Base-by-base conservation (phyloP, 2,888 invertebrate species). In the Corythucha ciliata region DNA sequence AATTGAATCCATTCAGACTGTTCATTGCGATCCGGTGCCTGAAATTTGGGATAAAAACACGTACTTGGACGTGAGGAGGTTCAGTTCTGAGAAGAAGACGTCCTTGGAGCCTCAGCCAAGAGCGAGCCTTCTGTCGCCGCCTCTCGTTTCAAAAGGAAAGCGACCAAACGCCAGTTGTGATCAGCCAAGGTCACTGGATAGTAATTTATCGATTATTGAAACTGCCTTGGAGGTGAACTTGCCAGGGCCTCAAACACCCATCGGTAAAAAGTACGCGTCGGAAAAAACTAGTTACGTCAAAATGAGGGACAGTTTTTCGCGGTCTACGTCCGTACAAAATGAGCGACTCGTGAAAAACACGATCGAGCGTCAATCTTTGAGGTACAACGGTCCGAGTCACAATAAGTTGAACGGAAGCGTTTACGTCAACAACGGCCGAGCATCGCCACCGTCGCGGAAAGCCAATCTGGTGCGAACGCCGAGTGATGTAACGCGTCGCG, bases 171-270 rank as follows among this genome's bases (percentile, higher is more conserved):
- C n/a, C n/a, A 52, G 29, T 22, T 18, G 33, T 27, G 52, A 58
- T 12, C 59, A 59, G 36, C 59, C 59, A 7, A 39, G 57, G 22
- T 59, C 59, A 8, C 48, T 59, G 32, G 59, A 59, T 33, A 57
- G 59, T 42, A 58, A 57, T 40, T 39, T 58, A 22, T 56, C 57
- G 32, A 48, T 56, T 8, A 45, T 55, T 25, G 59, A 59, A 49
- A 33, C 56, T 27, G 46, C 51, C 42, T 54, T 56, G 47, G 54
- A 55, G 36, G 50, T 57, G 12, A 60, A 59, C 34, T 57, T 57
- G 44, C 60, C 60, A 24, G 60, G 60, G 21, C 60, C 60, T 20
- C 60, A 60, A 45, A 58, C 58, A 1, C 60, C 60, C 33, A 52
- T 53, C 3, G 53, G 53, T n/a, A 57, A 49, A 37, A 56, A 56